These are phyloP conservation scores for Grus americana DNA, from an alignment of 2,113 vertebrate genomes.

Conservation along the genomic window DNA sequence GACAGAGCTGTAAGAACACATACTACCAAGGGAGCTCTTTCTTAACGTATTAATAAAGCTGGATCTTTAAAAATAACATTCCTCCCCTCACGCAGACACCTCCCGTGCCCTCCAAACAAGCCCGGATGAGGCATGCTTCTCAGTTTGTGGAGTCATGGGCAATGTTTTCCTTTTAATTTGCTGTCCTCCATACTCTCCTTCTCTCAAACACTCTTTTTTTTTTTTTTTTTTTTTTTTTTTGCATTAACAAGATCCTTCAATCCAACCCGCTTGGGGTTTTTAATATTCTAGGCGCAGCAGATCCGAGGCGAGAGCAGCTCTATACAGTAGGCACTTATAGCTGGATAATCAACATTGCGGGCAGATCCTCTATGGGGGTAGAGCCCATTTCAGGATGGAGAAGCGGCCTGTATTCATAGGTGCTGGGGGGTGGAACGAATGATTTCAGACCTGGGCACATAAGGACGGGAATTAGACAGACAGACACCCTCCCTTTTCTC, in stretches of 20 bases:
- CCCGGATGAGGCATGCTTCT: slow-evolving; percentile 40
- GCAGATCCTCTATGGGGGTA: slow-evolving; percentile 23
- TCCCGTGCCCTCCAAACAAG: slow-evolving; percentile 42
- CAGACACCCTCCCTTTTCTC: not conserved
- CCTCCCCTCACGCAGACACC: not conserved
- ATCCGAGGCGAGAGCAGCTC: slow-evolving; percentile 68
- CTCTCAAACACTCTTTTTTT: no score
- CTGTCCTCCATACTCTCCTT: slow-evolving; percentile 69
- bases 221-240: not conserved
- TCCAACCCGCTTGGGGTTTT: slow-evolving; percentile 54
- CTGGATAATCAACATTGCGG: slow-evolving; percentile 76
- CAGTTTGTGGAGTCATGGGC: slow-evolving; percentile 64
- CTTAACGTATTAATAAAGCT: slow-evolving; percentile 81
- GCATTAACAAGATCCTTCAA: slow-evolving; percentile 52
- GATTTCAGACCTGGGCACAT: not conserved
- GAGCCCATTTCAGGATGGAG: slow-evolving; percentile 3
- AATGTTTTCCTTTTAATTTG: slow-evolving; percentile 73
- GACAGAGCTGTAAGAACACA: slow-evolving; percentile 81
- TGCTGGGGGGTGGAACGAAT: not conserved
- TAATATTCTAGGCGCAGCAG: slow-evolving; percentile 70
- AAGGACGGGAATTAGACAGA: not conserved
- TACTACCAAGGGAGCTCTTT: slow-evolving; percentile 80
- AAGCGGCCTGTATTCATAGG: slow-evolving; percentile 59
- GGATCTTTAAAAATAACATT: slow-evolving; percentile 77
- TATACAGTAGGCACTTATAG: slow-evolving; percentile 72